Percentiles rank a stretch among this genome's conserved stretches.
Evolutionary conservation across 2,797 vertebrate species (phyloP).

Genomic region (Myotis pilosus): DNA sequence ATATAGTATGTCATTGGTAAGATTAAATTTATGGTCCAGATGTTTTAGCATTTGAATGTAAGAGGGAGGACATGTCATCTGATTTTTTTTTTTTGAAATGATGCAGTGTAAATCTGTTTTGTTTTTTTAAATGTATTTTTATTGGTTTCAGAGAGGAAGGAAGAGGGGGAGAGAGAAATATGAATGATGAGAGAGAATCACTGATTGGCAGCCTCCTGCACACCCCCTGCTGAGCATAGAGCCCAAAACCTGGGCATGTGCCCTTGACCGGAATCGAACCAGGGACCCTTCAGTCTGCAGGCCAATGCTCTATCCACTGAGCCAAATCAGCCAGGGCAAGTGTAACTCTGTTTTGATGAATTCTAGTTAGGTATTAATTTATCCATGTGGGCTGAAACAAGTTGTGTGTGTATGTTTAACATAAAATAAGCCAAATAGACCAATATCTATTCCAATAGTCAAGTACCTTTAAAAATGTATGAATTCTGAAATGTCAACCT

Average conservation of each 20-base stretch:
- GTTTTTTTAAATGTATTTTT: not conserved
- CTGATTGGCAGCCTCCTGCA: no score
- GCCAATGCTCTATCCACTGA: no score
- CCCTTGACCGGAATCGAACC: no score
- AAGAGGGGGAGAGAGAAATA: no score
- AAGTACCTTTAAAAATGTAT: slow-evolving; percentile 17
- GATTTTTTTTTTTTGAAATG: not conserved
- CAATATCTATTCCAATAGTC: not conserved
- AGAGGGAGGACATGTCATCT: not conserved
- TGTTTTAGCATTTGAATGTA: slow-evolving; percentile 26
- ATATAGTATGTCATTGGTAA: not conserved
- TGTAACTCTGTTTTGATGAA: slow-evolving; percentile 17
- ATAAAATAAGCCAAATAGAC: slow-evolving; percentile 37
- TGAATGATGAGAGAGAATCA: no score
- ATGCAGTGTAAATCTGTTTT: not conserved
- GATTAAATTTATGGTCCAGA: slow-evolving; percentile 30
- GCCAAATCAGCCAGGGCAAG: no score
- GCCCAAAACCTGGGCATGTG: no score
- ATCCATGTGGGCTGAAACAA: not conserved
- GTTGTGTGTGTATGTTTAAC: not conserved
- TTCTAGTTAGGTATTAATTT: slow-evolving; percentile 35
- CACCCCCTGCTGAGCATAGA: no score
- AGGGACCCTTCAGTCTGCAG: no score
- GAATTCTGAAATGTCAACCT: slow-evolving; percentile 51
- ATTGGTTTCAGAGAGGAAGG: no score